phyloP scores from a whole-genome alignment of 2,888 invertebrate genomes.

The Volucella zonaria region DNA sequence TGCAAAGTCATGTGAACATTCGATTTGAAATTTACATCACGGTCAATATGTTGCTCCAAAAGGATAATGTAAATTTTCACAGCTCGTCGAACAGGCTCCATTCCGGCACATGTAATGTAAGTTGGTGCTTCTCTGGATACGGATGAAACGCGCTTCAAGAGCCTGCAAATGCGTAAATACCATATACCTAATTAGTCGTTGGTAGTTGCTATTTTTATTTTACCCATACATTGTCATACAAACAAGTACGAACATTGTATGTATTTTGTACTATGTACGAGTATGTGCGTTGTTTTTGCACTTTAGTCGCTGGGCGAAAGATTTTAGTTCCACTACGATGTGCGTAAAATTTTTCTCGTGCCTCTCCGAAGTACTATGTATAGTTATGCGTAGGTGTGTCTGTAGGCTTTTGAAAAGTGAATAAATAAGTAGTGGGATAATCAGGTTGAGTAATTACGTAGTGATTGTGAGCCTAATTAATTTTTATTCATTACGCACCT shows the following conservation, averaged over 20 bases:
- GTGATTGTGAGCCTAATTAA: constrained; percentile 52
- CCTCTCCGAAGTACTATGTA: not conserved
- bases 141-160: constrained; percentile 22
- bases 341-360: not conserved
- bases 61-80: constrained; percentile 68
- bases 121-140: not conserved
- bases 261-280: constrained; percentile 21
- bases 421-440: constrained; percentile 53
- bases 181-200: constrained; percentile 49
- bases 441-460: constrained; percentile 56
- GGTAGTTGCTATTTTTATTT: constrained; percentile 40
- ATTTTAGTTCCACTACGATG: not conserved
- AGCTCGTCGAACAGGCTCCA: constrained; percentile 34
- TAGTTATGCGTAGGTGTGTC: not conserved
- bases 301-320: not conserved
- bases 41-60: constrained; percentile 67
- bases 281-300: constrained; percentile 2
- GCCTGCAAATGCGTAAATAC: constrained; percentile 48
- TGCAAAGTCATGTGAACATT: constrained; percentile 74
- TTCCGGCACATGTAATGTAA: constrained; percentile 24
- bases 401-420: constrained; percentile 9
- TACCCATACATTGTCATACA: constrained; percentile 3
- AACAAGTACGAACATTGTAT: constrained; percentile 16
- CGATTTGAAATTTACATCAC: constrained; percentile 75
- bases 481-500: constrained; percentile 6